A percentile compares a stretch with the other conserved stretches of the same genome.
phyloP scores from a whole-genome alignment of 2,113 vertebrate species.

The Apaloderma vittatum region DNA sequence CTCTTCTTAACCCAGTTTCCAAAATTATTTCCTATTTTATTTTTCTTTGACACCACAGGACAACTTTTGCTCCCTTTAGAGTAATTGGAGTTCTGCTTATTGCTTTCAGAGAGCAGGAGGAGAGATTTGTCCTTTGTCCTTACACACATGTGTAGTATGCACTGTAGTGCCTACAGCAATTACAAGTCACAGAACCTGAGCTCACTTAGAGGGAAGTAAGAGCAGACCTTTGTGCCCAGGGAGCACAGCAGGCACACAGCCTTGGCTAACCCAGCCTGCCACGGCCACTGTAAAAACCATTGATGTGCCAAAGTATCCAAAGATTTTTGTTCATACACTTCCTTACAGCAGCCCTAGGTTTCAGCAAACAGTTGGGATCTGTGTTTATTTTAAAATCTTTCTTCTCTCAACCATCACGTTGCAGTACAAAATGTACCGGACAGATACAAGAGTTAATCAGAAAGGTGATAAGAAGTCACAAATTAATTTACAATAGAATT shows the following conservation, averaged over 20 bases:
- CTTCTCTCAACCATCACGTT: not conserved
- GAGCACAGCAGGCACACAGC: not conserved
- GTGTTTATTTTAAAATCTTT: not conserved
- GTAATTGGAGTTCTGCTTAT: not conserved
- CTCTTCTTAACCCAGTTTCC: not conserved
- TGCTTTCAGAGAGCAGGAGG: not conserved
- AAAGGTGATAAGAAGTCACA: constrained; percentile 34
- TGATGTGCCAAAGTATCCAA: not conserved
- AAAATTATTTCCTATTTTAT: not conserved
- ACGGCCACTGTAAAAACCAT: not conserved
- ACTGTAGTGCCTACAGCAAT: not conserved
- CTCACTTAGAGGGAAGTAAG: not conserved
- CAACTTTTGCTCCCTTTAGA: not conserved
- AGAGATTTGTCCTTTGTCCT: not conserved
- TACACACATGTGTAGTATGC: not conserved
- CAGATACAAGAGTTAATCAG: not conserved
- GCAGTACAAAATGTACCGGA: not conserved
- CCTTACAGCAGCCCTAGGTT: not conserved
- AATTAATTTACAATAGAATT: not conserved
- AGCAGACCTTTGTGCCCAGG: not conserved
- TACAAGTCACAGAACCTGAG: not conserved
- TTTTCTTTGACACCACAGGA: not conserved
- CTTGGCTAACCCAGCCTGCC: not conserved
- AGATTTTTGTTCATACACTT: not conserved
- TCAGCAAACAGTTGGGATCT: not conserved